Conservation (phyloP, 2,113 vertebrate genomes). For the Tringa solitaria region DNA sequence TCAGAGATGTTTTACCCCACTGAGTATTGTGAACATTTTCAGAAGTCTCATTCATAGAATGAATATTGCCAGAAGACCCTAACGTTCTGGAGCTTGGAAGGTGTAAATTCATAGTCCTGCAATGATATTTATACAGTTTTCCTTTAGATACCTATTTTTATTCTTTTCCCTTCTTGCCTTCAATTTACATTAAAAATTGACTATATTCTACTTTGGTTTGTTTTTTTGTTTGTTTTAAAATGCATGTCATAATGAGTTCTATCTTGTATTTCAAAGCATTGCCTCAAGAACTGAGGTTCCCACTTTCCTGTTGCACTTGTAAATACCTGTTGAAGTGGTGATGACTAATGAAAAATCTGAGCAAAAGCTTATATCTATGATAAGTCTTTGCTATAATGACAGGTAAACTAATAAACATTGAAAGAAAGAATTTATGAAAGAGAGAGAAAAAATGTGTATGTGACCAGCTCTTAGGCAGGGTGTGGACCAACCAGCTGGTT, state of each 20-base stretch:
- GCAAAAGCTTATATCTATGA: background rate
- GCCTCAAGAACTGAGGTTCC: background rate
- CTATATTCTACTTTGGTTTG: background rate
- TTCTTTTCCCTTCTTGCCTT: too few species aligned
- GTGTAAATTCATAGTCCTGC: background rate
- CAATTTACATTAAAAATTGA: background rate
- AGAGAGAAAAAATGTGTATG: background rate
- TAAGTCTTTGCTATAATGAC: background rate
- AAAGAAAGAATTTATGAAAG: background rate
- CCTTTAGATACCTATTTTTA: background rate
- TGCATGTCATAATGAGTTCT: background rate
- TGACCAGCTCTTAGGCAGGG: background rate
- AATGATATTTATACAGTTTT: background rate
- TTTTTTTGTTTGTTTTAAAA: background rate
- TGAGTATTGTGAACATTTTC: background rate
- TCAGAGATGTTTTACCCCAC: background rate
- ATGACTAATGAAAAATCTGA: background rate
- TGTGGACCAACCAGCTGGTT: background rate
- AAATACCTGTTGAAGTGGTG: background rate
- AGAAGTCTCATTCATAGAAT: background rate
- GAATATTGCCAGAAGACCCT: background rate
- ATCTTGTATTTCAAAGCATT: background rate
- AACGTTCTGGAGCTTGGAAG: background rate
- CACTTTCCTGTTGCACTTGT: background rate
- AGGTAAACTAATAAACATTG: background rate